phyloP scores from a whole-genome alignment of 2,888 invertebrate species.

The Stictocephala bisonia region DNA sequence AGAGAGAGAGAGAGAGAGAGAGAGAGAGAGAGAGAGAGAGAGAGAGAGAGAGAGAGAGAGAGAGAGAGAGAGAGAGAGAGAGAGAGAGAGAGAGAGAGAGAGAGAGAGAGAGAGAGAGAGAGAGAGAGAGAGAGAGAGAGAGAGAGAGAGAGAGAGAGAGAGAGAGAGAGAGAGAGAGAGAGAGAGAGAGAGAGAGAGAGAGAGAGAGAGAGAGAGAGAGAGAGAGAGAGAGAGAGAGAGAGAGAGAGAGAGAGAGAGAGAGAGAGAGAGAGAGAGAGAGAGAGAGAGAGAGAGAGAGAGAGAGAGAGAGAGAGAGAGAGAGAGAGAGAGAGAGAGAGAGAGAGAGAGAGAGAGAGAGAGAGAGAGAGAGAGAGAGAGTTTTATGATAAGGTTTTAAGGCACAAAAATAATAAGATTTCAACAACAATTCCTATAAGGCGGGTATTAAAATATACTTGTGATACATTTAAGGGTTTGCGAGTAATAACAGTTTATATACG shows the following conservation, averaged over 20 bases:
- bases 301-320: too few species aligned
- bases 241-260: not conserved
- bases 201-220: not conserved
- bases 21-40: not conserved
- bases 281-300: slow-evolving; percentile 5
- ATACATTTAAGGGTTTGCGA: too few species aligned
- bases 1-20: too few species aligned
- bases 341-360: too few species aligned
- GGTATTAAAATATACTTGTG: too few species aligned
- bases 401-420: not conserved
- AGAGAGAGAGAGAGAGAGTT: too few species aligned
- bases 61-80: not conserved
- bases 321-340: too few species aligned
- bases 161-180: not conserved
- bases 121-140: not conserved
- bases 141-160: not conserved
- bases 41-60: not conserved
- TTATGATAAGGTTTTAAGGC: not conserved
- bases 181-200: not conserved
- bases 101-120: not conserved
- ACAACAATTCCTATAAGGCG: too few species aligned
- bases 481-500: too few species aligned
- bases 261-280: not conserved
- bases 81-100: not conserved
- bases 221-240: not conserved